Base-by-base conservation (phyloP, 2,888 invertebrate species). In the Drosophila percnosoma region DNA sequence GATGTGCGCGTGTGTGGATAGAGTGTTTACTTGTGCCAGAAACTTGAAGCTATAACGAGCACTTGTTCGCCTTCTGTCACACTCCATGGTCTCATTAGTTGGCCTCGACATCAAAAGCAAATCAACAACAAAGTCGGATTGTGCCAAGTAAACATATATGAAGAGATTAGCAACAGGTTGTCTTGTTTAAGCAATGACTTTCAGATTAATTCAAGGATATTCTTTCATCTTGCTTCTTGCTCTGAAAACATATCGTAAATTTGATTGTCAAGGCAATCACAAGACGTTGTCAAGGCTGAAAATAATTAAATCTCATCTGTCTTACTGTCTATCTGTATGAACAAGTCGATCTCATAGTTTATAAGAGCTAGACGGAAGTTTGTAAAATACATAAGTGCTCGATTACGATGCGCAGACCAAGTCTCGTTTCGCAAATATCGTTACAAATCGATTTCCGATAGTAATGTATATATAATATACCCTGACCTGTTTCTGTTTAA, bases 81-180 rank as follows among this genome's bases (percentile, higher is more conserved):
- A 10, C 58, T 64, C 73, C 57, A 54, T 74, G 49, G 76, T 52
- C 54, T 55, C 70, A 75, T 62, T 60, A 60, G 42, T 34, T 55
- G 48, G 34, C 48, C 61, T n/a, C 24, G 31, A n/a, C 13, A 38
- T 27, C 55, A n/a, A 29, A 49, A 34, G 24, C 45, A 6, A 38
- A 29, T n/a, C 38, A n/a, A n/a, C 18, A 40, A 24, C 36, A n/a
- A 38, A 11, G 48, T 24, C 15, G 15, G 48, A 18, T 49, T 49
- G 48, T 49, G 15, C 27, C 27, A 29, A 27, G 27, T 38, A 18
- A 18, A 49, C 15, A 24, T 27, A 10, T 6, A 11, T 29, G 7
- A 6, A 6, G 29, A 11, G 34, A 34, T 53, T 18, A 11, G 34
- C 34, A 53, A 54, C 34, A 54, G 53, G 34, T 36, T 10, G 45